Base-by-base conservation (phyloP, 2,797 vertebrate species). In the Clamator glandarius region DNA sequence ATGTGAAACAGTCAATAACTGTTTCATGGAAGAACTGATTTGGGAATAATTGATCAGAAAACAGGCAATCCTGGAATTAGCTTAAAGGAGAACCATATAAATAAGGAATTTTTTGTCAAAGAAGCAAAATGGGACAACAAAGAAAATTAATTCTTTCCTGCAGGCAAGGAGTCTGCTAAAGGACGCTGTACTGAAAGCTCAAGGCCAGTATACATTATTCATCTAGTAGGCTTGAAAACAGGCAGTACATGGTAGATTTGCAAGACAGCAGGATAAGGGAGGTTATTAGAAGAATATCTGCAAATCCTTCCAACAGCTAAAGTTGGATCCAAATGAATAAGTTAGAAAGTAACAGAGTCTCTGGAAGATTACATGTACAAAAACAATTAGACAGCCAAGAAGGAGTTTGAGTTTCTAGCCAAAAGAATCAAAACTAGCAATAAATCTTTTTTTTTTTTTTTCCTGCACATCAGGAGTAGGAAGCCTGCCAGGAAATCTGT, bases 261-360 rank as follows among this genome's bases (percentile, higher is more conserved):
- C 52, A 84, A 91, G 92, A 80, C 3, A 0, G 52, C 11, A 54
- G 93, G 93, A 84, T 91, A 96, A 93, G 63, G 39, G 86, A 91
- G 10, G 41, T 87, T 90, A 89, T 93, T 94, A 92, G 92, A 91
- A 91, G 75, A 93, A 84, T 81, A 91, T 84, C 48, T 88, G 66
- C 55, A 91, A 91, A 94, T 87, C 73, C 80, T 92, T 94, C 88
- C 76, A 88, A 79, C 18, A 92, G 63, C 66, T 69, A 7, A 91
- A 86, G 74, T 7, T 95, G 80, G 82, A 86, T 62, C 28, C 52
- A 88, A 92, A 55, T 63, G 31, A 88, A 51, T 79, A 87, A 93
- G 74, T 79, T 89, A 79, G 77, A 88, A 91, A 84, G 48, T 82
- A 94, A 82, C 66, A 88, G 87, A 67, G 63, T 57, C 67, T 89